These are phyloP conservation scores for Polydesmus complanatus DNA, from an alignment of 2,888 invertebrate species.

Conservation along the genomic window DNA sequence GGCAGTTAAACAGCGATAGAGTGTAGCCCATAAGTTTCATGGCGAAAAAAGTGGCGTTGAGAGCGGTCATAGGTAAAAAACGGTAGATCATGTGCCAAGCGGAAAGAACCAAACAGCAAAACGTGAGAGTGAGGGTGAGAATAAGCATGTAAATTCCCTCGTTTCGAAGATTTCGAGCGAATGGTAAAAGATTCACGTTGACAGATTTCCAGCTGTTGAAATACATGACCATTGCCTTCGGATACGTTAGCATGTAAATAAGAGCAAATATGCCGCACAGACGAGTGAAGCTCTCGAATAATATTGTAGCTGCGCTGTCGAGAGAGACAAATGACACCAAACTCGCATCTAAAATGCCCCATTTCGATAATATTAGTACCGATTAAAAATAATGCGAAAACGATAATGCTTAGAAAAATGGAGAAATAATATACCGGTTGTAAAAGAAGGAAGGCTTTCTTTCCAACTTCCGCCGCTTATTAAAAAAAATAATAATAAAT, in stretches of 20 bases:
- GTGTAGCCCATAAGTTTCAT: slow-evolving; percentile 8
- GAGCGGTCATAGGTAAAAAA: neutral
- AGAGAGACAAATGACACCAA: neutral
- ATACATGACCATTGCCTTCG: neutral
- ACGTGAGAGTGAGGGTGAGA: neutral
- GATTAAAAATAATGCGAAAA: too few relatives aligned
- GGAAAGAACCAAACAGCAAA: slow-evolving; percentile 6
- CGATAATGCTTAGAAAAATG: neutral
- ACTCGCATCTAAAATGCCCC: neutral
- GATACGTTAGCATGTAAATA: neutral
- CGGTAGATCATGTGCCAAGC: neutral
- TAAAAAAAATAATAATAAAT: too few relatives aligned
- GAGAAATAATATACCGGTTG: neutral
- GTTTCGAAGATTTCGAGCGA: neutral
- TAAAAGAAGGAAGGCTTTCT: neutral
- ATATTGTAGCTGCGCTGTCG: neutral
- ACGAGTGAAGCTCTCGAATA: slow-evolving; percentile 5
- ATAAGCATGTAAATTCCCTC: neutral
- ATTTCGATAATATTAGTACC: too few relatives aligned
- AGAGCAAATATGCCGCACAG: neutral
- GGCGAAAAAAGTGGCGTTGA: slow-evolving; percentile 1
- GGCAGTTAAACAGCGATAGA: slow-evolving; percentile 6
- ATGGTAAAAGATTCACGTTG: neutral
- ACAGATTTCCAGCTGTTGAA: neutral
- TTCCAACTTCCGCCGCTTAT: too few relatives aligned